Conservation (phyloP, 1,140 invertebrate genomes). For the Aporrectodea caliginosa region DNA sequence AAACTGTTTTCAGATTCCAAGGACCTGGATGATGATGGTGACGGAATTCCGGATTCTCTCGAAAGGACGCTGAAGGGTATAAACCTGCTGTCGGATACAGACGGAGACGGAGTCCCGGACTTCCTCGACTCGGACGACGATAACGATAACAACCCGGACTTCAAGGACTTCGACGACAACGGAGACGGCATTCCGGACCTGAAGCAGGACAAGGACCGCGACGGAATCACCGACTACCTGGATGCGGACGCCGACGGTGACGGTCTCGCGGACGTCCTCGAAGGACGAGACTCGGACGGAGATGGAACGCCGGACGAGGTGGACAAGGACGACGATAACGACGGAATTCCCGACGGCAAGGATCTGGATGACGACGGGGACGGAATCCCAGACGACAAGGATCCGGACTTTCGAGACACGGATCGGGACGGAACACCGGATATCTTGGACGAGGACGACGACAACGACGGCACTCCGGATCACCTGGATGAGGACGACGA, state of each 20-base stretch:
- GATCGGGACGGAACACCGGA: background rate
- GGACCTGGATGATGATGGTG: background rate
- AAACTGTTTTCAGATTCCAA: background rate
- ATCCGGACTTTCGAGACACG: background rate
- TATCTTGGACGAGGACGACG: constrained; percentile 15
- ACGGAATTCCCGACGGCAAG: background rate
- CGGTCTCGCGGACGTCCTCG: background rate
- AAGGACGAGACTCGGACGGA: background rate
- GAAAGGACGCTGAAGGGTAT: background rate
- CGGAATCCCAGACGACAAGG: background rate
- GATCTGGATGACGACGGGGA: background rate
- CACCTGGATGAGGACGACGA: constrained; percentile 24
- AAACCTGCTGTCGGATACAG: background rate
- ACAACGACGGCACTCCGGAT: constrained; percentile 21
- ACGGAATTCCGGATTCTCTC: background rate
- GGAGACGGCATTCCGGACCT: constrained; percentile 20
- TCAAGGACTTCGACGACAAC: constrained; percentile 11
- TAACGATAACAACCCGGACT: constrained; percentile 15
- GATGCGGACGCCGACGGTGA: background rate
- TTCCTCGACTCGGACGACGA: constrained; percentile 17
- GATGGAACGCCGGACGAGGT: background rate
- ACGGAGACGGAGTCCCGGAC: constrained; percentile 10
- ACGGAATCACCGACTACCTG: background rate
- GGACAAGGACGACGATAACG: background rate
- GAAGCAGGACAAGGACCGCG: constrained; percentile 16